These are phyloP conservation scores for Bombus polaris DNA, from an alignment of 1,140 invertebrate species.

Conservation along the genomic window DNA sequence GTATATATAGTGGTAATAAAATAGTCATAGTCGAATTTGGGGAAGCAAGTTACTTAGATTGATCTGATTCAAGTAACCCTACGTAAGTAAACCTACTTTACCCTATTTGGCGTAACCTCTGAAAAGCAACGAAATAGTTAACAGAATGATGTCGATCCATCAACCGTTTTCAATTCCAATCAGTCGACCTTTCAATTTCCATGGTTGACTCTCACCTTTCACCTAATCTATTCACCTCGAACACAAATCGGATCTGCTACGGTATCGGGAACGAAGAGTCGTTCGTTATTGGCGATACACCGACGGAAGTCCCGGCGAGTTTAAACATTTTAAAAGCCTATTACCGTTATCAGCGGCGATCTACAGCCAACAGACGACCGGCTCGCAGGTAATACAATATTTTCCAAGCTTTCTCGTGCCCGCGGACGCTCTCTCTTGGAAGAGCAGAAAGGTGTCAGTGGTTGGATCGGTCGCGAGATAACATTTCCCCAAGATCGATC, in stretches of 20 bases:
- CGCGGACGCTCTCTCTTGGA: background rate
- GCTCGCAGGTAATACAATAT: slow-evolving; percentile 64
- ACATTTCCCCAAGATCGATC: slow-evolving; percentile 63
- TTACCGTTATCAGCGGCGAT: slow-evolving; percentile 62
- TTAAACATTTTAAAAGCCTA: slow-evolving; percentile 69
- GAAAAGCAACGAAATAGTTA: background rate
- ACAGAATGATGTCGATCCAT: background rate
- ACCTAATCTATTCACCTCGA: no score
- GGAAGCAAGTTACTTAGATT: no score
- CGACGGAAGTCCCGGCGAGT: slow-evolving; percentile 58
- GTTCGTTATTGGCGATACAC: slow-evolving; percentile 46
- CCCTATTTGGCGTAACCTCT: no score
- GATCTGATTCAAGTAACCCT: no score
- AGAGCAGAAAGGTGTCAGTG: slow-evolving; percentile 53
- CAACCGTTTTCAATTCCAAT: background rate
- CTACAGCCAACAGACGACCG: slow-evolving; percentile 53
- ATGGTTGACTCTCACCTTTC: background rate
- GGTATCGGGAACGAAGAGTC: background rate
- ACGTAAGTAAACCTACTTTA: no score
- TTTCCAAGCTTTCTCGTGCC: slow-evolving; percentile 57
- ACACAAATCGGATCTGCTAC: background rate
- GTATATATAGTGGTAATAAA: no score
- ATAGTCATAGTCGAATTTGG: no score
- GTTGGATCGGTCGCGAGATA: slow-evolving; percentile 66
- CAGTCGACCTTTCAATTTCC: background rate